phyloP scores from a whole-genome alignment of 2,888 invertebrate species.

The Andrena chrysosceles region DNA sequence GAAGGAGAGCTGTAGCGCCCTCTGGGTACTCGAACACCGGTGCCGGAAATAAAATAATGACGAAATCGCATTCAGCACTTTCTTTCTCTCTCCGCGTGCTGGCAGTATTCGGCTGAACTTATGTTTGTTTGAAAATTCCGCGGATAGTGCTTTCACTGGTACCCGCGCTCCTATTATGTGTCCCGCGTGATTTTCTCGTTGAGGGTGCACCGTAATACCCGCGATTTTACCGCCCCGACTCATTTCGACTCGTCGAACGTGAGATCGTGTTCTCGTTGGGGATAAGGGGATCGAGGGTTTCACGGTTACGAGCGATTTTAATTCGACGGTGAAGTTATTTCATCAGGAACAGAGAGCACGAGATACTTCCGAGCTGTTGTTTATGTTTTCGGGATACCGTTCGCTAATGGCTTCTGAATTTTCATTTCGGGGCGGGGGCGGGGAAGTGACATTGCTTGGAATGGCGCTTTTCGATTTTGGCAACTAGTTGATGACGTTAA shows the following conservation, averaged over 20 bases:
- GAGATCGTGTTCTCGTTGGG: slow-evolving; percentile 12
- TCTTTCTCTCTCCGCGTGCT: slow-evolving; percentile 29
- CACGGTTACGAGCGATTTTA: slow-evolving; percentile 33
- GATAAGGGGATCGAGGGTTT: slow-evolving; percentile 18
- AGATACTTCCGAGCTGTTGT: slow-evolving; percentile 1
- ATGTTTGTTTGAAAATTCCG: slow-evolving; percentile 66
- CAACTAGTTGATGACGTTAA: not conserved
- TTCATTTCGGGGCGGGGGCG: too few species aligned
- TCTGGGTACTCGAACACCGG: slow-evolving; percentile 51
- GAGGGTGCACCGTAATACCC: slow-evolving; percentile 36
- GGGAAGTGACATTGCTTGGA: not conserved
- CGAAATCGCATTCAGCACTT: slow-evolving; percentile 51
- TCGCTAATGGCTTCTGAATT: slow-evolving; percentile 6
- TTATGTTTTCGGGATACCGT: slow-evolving; percentile 21
- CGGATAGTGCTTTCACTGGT: slow-evolving; percentile 72
- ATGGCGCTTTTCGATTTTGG: slow-evolving; percentile 5
- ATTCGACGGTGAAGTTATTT: slow-evolving; percentile 30
- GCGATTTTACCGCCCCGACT: slow-evolving; percentile 38
- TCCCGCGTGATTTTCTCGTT: slow-evolving; percentile 62
- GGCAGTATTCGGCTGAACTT: slow-evolving; percentile 60
- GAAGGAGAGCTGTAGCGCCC: slow-evolving; percentile 38
- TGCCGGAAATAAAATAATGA: slow-evolving; percentile 66
- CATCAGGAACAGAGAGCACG: not conserved
- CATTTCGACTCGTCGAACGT: slow-evolving; percentile 42
- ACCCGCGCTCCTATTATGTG: slow-evolving; percentile 64